Evolutionary conservation across 1,140 invertebrate species (phyloP).

Genomic region (Drosophila rhopaloa): DNA sequence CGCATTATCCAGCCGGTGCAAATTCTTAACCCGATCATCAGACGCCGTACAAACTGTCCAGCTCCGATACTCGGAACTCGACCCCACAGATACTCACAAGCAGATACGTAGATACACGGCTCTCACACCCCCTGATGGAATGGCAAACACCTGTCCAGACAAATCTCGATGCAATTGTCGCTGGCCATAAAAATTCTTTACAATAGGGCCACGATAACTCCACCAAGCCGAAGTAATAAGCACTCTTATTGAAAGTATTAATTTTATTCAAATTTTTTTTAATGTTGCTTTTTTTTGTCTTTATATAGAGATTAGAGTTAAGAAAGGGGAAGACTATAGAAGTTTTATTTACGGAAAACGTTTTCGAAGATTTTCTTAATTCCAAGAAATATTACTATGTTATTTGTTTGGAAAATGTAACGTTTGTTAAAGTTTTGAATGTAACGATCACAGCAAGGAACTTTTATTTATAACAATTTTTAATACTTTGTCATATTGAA

Average conservation of each 20-base stretch:
- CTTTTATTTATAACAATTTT: no score
- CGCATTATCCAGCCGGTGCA: slow-evolving; percentile 48
- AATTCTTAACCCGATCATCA: slow-evolving; percentile 15
- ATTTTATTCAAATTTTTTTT: neutral
- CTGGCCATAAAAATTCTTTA: slow-evolving; percentile 13
- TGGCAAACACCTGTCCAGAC: slow-evolving; percentile 26
- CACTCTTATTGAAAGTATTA: neutral
- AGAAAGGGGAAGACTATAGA: no score
- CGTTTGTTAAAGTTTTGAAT: no score
- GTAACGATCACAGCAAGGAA: no score
- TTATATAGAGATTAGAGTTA: no score
- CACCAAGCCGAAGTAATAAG: neutral
- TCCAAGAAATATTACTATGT: no score
- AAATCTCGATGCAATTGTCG: slow-evolving; percentile 43
- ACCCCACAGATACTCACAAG: slow-evolving; percentile 1
- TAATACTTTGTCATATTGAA: no score
- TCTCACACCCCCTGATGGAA: slow-evolving; percentile 28
- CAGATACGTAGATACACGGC: neutral
- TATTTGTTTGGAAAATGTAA: no score
- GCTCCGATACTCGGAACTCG: slow-evolving; percentile 1
- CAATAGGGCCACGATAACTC: neutral
- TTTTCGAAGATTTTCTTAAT: no score
- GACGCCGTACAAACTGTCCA: slow-evolving; percentile 9
- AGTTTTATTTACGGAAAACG: no score
- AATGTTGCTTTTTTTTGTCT: no score